Evolutionary conservation across 2,888 invertebrate species (phyloP).

Genomic region (Cancer borealis): DNA sequence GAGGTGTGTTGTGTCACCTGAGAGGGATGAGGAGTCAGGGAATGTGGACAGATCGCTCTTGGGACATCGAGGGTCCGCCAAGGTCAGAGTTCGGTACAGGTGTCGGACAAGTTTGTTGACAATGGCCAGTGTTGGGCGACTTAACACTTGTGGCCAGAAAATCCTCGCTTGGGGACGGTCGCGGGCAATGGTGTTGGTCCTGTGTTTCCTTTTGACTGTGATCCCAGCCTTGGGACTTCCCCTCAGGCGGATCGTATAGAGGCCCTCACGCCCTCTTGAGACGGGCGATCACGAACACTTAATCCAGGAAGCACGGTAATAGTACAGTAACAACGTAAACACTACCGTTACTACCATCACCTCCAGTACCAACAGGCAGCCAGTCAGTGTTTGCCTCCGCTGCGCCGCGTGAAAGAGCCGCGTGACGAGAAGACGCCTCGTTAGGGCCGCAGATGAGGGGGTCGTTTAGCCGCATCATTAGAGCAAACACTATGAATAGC

Average conservation of each 20-base stretch:
- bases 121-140: constrained; percentile 44
- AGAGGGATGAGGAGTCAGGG: neutral
- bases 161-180: constrained; percentile 18
- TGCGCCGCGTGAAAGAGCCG: neutral
- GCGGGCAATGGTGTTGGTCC: neutral
- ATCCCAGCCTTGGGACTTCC: neutral
- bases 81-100: neutral
- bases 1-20: neutral
- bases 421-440: constrained; percentile 30
- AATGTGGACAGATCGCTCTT: neutral
- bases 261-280: constrained; percentile 6
- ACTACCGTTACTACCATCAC: neutral
- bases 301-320: constrained; percentile 4
- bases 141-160: constrained; percentile 61
- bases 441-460: constrained; percentile 18
- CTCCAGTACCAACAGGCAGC: too few relatives aligned
- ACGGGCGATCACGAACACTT: neutral
- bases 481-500: constrained; percentile 38
- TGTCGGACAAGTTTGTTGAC: constrained; percentile 58
- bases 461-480: constrained; percentile 35
- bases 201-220: neutral
- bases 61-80: constrained; percentile 24
- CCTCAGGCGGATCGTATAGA: neutral
- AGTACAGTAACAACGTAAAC: neutral
- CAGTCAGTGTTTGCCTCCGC: neutral